Evolutionary conservation across 2,888 invertebrate genomes (phyloP).

Genomic region (Gerosis bhagava): DNA sequence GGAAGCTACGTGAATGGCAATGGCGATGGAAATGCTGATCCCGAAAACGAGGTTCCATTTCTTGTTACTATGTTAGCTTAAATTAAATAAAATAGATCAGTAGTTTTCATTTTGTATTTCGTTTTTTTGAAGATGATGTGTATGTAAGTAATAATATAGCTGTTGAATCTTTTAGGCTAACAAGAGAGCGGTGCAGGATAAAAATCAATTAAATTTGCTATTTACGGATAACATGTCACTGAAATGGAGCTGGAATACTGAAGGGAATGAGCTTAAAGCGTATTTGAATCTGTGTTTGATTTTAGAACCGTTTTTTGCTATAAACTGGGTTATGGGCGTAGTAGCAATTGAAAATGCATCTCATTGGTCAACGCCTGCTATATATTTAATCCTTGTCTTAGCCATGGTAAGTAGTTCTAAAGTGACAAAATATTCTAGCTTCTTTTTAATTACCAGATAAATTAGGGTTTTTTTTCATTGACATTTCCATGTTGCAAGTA

Average conservation of each 20-base stretch:
- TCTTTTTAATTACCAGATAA: too few relatives aligned
- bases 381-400: slow-evolving; percentile 80
- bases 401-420: slow-evolving; percentile 83
- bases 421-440: too few relatives aligned
- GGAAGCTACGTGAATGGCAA: slow-evolving; percentile 55
- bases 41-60: slow-evolving; percentile 58
- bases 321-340: slow-evolving; percentile 89
- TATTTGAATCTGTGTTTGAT: slow-evolving; percentile 84
- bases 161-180: slow-evolving; percentile 9
- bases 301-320: slow-evolving; percentile 87
- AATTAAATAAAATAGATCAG: too few relatives aligned
- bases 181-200: slow-evolving; percentile 49
- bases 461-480: too few relatives aligned
- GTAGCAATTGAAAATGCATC: slow-evolving; percentile 87
- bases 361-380: slow-evolving; percentile 82
- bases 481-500: too few relatives aligned
- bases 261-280: slow-evolving; percentile 81
- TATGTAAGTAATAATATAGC: too few relatives aligned
- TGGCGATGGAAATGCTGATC: slow-evolving; percentile 52
- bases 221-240: slow-evolving; percentile 75
- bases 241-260: slow-evolving; percentile 72
- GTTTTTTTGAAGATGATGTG: too few relatives aligned
- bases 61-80: too few relatives aligned
- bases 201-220: slow-evolving; percentile 58
- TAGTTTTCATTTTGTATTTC: too few relatives aligned